Conservation (phyloP, 2,113 vertebrate genomes). For the Accipiter cooperii region DNA sequence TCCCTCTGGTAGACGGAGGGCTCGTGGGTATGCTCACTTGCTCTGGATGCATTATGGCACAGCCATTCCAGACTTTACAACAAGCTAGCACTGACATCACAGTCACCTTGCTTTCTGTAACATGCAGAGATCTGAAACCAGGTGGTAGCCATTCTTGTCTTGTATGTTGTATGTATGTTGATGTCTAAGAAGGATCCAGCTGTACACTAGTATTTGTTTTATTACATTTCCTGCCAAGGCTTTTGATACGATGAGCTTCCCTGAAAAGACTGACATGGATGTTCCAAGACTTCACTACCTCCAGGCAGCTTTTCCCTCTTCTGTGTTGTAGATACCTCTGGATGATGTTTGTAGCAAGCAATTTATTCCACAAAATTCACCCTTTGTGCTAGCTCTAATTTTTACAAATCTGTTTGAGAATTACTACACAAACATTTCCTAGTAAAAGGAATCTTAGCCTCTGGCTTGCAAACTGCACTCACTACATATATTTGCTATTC, state of each 20-base stretch:
- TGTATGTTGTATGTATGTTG: neutral
- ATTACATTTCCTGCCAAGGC: neutral
- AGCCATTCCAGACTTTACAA: neutral
- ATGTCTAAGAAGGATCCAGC: neutral
- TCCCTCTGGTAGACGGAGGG: neutral
- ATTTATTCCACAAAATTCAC: slow-evolving; percentile 15
- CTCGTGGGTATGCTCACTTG: neutral
- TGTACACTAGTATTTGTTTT: neutral
- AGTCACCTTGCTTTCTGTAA: neutral
- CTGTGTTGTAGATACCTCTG: neutral
- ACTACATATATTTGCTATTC: neutral
- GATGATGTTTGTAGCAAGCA: neutral
- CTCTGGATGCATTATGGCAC: neutral
- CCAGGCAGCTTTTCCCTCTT: neutral
- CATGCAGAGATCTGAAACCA: neutral
- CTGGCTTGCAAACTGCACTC: neutral
- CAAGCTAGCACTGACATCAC: neutral
- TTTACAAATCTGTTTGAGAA: slow-evolving; percentile 30
- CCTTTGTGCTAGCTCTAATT: slow-evolving; percentile 3
- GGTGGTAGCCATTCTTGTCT: neutral
- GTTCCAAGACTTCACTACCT: neutral
- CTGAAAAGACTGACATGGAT: neutral
- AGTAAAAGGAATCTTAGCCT: slow-evolving; percentile 1
- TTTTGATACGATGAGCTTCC: neutral
- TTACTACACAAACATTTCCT: slow-evolving; percentile 5